Evolutionary conservation across 23 tunicate genomes (phyloP), one percentile per base, ranked within the genome.

Genomic region (Aplidium turbinatum): DNA sequence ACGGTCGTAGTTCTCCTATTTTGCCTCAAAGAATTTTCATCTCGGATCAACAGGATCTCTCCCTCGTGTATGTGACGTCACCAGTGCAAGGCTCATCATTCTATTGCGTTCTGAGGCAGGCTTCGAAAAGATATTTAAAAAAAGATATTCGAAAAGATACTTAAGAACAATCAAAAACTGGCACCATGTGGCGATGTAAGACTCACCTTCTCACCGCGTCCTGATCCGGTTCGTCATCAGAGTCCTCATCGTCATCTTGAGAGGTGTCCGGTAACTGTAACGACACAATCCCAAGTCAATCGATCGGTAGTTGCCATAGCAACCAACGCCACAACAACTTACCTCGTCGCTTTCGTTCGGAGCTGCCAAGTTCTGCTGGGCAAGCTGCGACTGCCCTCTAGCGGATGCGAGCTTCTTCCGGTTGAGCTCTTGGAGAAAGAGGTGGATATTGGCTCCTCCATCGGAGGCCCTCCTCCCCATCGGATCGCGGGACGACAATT

Each of bases 401-500:
- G 78, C 57, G 1, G 76, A 34, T 25, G 73, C 63, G 35, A 78
- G 32, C 33, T 76, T 76, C 63, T 81, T 72, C 22, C 64, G 77
- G 38, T 40, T 70, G 13, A 62, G 63, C 48, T 73, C 86, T 52
- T 88, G 87, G 70, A 78, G 47, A 52, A 88, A 88, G 38, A 88
- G 66, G 6, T 80, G 96, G 65, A 88, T 88, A 52, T 88, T 88
- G 71, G 96, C 96, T 30, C 96, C 96, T 3, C 96, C 96, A 58
- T 88, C 96, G 0, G 96, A 88, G 18, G 86, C 86, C 32, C 96
- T 64, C 31, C 96, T 68, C 34, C 87, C 96, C 83, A 75, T 88
- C 31, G 87, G 81, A 36, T 81, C 80, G 35, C 80, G 96, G 2
- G 94, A 72, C 34, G 85, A 66, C 66, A 88, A 46, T 57, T 88